Base-by-base conservation (phyloP, 1,140 invertebrate genomes). In the Pseudomyrmex pallidus region DNA sequence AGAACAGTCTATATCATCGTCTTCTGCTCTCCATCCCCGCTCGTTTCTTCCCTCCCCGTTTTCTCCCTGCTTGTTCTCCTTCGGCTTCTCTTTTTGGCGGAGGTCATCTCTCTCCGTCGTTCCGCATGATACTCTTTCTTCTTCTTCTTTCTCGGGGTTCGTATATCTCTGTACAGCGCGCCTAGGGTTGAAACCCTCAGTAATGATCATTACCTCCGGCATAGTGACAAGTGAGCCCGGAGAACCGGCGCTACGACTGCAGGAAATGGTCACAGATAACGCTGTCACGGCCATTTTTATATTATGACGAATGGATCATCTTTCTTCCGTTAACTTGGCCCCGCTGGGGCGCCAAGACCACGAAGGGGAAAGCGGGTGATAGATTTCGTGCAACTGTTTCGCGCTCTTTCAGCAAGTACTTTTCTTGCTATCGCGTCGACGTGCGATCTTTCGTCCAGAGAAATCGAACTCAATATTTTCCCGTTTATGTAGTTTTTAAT, bases 121-220 rank as follows among this genome's bases (percentile, higher is more conserved):
- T 54, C 44, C 17, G 46, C 22, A 15, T 25, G 59, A 17, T 68
- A 54, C 48, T 85, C 46, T 59, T 22, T 35, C 35, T 35, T 35
- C 35, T 22, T 74, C 68, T 44, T 66, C 82, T 77, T 54, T 17
- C 48, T 54, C 54, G 9, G 57, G 54, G 25, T 72, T 56, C 70
- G 64, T 82, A 68, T 76, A 74, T 78, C 56, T 89, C 74, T 67
- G 59, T 86, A 74, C 70, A 35, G 5, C 66, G 54, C 67, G 57
- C 80, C 68, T 80, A 84, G 87, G 86, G 73, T 85, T 80, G 80
- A 85, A 85, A 87, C 87, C 87, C 67, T 61, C 50, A 88, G 89
- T 94, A 94, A 94, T 94, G 93, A 94, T 94, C 92, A 94, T 94
- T 94, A 94, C 92, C 92, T 93, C 92, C 91, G 91, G 92, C 86